These are phyloP conservation scores for Lonchura striata DNA, from an alignment of 2,113 vertebrate species.

Conservation along the genomic window DNA sequence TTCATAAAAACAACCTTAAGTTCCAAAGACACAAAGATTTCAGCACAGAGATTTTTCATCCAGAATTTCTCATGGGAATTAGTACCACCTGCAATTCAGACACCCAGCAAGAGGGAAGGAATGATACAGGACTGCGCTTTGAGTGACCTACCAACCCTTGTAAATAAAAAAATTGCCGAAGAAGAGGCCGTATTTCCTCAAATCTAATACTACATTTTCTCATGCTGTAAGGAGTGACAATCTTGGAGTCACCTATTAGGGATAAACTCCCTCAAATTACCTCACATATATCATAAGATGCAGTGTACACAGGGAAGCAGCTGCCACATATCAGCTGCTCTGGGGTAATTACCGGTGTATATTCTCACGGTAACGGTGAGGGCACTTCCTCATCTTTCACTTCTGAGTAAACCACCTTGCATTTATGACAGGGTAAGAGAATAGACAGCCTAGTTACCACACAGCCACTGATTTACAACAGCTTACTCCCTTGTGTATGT, in stretches of 20 bases:
- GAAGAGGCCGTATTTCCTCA: background rate
- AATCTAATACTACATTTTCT: constrained; percentile 1
- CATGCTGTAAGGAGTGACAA: background rate
- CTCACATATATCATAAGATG: background rate
- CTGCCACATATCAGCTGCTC: constrained; percentile 33
- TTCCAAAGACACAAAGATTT: background rate
- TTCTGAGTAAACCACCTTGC: constrained; percentile 4
- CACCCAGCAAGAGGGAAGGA: background rate
- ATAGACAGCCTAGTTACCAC: background rate
- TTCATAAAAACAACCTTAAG: background rate
- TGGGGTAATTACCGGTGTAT: background rate
- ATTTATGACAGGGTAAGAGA: constrained; percentile 8
- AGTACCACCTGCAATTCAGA: background rate
- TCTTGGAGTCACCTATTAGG: background rate
- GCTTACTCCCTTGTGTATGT: background rate
- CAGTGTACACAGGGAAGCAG: constrained; percentile 38
- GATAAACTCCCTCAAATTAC: constrained; percentile 27
- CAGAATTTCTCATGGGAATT: background rate
- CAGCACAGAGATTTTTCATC: background rate
- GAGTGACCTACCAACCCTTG: background rate
- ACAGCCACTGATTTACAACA: constrained; percentile 3
- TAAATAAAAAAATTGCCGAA: background rate
- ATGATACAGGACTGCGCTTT: background rate
- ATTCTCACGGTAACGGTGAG: background rate
- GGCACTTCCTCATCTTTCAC: constrained; percentile 33